Base-by-base conservation (phyloP, 2,888 invertebrate species). In the Heliconius aoede region DNA sequence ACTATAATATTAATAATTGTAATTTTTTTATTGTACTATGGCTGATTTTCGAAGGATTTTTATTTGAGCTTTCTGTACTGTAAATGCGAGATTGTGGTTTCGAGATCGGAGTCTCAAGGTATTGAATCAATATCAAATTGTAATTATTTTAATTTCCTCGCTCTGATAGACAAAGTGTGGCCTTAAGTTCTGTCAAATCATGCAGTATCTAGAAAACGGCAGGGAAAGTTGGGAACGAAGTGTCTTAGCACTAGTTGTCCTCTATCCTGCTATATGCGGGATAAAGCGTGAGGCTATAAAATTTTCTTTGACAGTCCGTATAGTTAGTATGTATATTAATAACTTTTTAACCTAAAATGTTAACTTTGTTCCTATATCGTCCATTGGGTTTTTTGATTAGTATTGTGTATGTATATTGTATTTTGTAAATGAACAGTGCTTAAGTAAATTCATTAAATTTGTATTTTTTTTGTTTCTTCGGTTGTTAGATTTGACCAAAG, bases 401-500 rank as follows among this genome's bases (percentile, higher is more conserved):
- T 26, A 73, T 74, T 36, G 21, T 55, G 21, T 58, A 21, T 76
- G 65, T 76, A 76, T 46, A 60, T 24, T 46, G 36, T 62, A 40
- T 69, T 46, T 55, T 72, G 36, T 65, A 65, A 65, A 68, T 68
- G 28, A 60, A 71, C 72, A 76, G 51, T 72, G 32, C 51, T 62
- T 55, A 61, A 60, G 71, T 77, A 68, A 61, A 26, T 76, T 62
- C 58, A 60, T 46, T 51, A 65, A 74, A 67, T 58, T 60, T 73
- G 28, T 46, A 55, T 69, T 60, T 72, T 64, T 75, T 79, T 77
- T 74, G 55, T 67, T 75, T 76, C 18, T 24, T 69, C 55, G 69
- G 74, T 75, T 80, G 73, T 79, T 77, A 79, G 82, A 81, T 83
- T 83, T 85, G 86, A 88, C 87, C 88, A 87, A 87, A 87, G 86